A percentile compares a stretch with the other conserved stretches of the same genome.
Conservation (phyloP, 2,888 invertebrate genomes). For the Bhutanitis thaidina region DNA sequence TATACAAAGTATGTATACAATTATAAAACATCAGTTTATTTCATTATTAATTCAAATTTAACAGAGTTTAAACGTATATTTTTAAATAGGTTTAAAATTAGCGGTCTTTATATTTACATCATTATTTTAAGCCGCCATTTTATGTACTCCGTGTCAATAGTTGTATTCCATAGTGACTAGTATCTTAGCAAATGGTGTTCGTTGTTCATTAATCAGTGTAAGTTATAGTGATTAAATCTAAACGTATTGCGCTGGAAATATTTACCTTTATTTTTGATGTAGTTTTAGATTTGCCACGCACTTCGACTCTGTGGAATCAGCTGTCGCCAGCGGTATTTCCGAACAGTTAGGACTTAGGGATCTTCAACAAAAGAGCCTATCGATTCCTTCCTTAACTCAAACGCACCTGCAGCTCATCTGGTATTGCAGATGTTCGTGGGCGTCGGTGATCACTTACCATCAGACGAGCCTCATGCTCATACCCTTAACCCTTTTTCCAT, state of each 20-base stretch:
- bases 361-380: too few species aligned
- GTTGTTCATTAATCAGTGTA: not conserved
- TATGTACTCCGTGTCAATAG: constrained; percentile 9
- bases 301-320: too few species aligned
- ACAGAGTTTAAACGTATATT: not conserved
- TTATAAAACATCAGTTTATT: not conserved
- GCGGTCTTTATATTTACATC: not conserved
- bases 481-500: too few species aligned
- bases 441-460: too few species aligned
- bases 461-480: too few species aligned
- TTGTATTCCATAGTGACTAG: constrained; percentile 2
- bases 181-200: not conserved
- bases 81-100: constrained; percentile 1
- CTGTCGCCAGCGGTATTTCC: too few species aligned
- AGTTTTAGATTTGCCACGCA: not conserved
- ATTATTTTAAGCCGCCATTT: not conserved
- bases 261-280: not conserved
- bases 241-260: not conserved
- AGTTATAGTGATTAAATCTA: not conserved
- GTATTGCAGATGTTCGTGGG: too few species aligned
- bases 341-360: too few species aligned
- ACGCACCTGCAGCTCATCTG: too few species aligned
- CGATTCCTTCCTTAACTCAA: too few species aligned
- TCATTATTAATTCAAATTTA: not conserved
- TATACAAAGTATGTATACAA: not conserved